Conservation (phyloP, 1,140 invertebrate genomes). For the Drosophila navojoa region DNA sequence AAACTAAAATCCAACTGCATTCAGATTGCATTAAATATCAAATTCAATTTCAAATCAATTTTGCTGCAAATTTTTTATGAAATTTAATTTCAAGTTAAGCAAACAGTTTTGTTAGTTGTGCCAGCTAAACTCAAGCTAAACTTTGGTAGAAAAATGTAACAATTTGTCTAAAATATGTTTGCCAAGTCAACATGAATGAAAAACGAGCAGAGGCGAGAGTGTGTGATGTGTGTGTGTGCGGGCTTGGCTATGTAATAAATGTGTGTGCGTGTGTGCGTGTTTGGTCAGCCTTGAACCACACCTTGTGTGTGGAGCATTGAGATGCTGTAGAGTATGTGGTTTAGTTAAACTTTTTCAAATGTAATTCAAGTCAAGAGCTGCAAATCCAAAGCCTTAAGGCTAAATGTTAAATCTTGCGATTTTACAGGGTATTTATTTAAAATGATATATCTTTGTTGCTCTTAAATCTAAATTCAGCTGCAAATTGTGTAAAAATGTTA, state of each 20-base stretch:
- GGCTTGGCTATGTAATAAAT: not conserved
- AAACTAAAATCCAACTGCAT: not conserved
- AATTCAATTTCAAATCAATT: conserved; percentile 11
- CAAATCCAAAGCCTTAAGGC: no score
- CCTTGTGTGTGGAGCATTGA: conserved; percentile 11
- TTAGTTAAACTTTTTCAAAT: no score
- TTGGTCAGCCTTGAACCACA: conserved; percentile 20
- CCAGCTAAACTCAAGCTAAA: not conserved
- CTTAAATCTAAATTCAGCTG: no score
- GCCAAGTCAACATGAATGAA: conserved; percentile 15
- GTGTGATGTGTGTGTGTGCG: not conserved
- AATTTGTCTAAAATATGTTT: conserved; percentile 53
- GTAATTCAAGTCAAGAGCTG: no score
- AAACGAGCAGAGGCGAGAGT: not conserved
- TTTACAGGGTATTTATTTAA: no score
- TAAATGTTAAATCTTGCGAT: no score
- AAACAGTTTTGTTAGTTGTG: conserved; percentile 18
- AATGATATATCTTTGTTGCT: no score
- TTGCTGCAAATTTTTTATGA: not conserved
- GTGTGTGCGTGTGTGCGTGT: not conserved
- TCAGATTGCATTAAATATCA: not conserved
- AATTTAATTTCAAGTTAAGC: conserved; percentile 9
- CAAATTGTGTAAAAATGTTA: no score
- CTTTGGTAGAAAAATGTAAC: conserved; percentile 27
- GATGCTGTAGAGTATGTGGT: no score